These are phyloP conservation scores for Drosophila obscura DNA, from an alignment of 1,140 invertebrate genomes.

Conservation along the genomic window DNA sequence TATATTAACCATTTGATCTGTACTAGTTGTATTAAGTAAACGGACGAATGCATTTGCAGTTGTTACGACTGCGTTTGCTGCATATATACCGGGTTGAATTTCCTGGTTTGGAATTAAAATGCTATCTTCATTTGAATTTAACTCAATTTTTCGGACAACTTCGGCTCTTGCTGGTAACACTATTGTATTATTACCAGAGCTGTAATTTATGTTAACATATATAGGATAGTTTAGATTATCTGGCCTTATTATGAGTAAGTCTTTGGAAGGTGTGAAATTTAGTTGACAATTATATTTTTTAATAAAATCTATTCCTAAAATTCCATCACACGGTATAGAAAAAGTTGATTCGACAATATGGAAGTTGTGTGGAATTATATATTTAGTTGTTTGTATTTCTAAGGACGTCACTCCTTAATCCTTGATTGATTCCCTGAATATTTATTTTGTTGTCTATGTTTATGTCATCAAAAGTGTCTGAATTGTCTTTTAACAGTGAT, in stretches of 20 bases:
- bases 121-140: too few relatives aligned
- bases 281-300: neutral
- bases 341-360: slow-evolving; percentile 7
- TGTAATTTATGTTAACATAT: slow-evolving; percentile 13
- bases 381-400: slow-evolving; percentile 10
- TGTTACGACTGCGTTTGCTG: slow-evolving; percentile 6
- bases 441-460: slow-evolving; percentile 2
- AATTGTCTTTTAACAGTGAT: too few relatives aligned
- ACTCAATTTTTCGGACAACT: slow-evolving; percentile 6
- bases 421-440: too few relatives aligned
- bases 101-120: slow-evolving; percentile 17
- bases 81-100: too few relatives aligned
- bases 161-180: slow-evolving; percentile 6
- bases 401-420: neutral
- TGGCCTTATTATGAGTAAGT: slow-evolving; percentile 16
- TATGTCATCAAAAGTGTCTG: neutral
- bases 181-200: slow-evolving; percentile 7
- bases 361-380: slow-evolving; percentile 11
- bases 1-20: slow-evolving; percentile 5
- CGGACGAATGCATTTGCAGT: slow-evolving; percentile 6
- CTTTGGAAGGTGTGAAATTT: neutral
- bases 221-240: slow-evolving; percentile 10
- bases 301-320: too few relatives aligned
- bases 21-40: slow-evolving; percentile 18
- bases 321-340: slow-evolving; percentile 1